phyloP scores from a whole-genome alignment of 2,113 vertebrate species.

The Lagopus muta region DNA sequence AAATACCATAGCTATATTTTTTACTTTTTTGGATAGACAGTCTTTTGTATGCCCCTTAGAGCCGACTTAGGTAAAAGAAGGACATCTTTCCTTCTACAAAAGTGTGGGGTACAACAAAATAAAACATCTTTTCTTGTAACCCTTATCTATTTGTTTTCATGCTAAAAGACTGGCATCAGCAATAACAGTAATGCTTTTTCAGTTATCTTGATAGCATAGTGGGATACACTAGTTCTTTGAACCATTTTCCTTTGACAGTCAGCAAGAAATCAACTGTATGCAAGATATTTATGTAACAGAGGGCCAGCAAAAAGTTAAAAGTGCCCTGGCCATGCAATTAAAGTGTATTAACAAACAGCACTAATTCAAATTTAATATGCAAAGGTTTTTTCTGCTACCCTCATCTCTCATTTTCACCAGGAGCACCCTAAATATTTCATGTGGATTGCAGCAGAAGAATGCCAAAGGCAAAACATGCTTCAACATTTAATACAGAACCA shows the following conservation, averaged over 20 bases:
- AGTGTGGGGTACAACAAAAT: background rate
- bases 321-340: background rate
- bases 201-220: background rate
- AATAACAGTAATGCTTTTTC: background rate
- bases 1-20: constrained; percentile 59
- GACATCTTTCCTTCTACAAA: constrained; percentile 40
- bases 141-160: background rate
- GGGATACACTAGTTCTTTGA: background rate
- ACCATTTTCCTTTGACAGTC: background rate
- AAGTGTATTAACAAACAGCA: background rate
- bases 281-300: background rate
- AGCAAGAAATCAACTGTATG: background rate
- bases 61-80: constrained; percentile 9
- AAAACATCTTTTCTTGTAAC: constrained; percentile 1
- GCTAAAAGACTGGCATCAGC: background rate
- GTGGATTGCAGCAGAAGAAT: constrained; percentile 20
- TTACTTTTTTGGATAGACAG: constrained; percentile 47
- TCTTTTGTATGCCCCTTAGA: constrained; percentile 30
- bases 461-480: background rate
- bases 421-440: constrained; percentile 38
- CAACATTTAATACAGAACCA: constrained; percentile 5
- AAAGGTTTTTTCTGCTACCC: constrained; percentile 35
- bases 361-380: background rate
- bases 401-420: constrained; percentile 43
- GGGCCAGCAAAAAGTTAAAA: constrained; percentile 22